phyloP scores from a whole-genome alignment of 2,797 vertebrate species.

The Malurus leucopterus region DNA sequence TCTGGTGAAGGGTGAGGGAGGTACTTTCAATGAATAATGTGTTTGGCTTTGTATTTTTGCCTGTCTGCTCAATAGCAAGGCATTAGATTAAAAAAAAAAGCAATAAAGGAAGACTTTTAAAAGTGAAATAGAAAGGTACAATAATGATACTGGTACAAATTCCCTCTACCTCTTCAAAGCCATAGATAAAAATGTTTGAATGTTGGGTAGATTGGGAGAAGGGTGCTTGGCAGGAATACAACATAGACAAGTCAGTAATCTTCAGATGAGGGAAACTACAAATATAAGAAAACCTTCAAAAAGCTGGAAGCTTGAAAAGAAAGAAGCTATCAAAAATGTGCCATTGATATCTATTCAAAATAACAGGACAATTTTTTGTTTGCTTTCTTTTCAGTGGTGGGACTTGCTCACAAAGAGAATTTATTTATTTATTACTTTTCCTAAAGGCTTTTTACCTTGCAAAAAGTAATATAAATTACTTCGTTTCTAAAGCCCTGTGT shows the following conservation, averaged over 20 bases:
- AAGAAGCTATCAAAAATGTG: not conserved
- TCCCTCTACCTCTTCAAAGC: not conserved
- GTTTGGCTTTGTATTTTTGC: not conserved
- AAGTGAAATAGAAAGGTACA: not conserved
- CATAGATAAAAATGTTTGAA: not conserved
- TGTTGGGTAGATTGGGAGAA: not conserved
- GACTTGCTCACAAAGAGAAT: not conserved
- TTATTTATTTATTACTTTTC: conserved; percentile 12
- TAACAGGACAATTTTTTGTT: not conserved
- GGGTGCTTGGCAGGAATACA: not conserved
- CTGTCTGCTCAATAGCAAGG: not conserved
- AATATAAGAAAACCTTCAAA: not conserved
- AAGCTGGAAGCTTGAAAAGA: not conserved
- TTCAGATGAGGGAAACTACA: not conserved
- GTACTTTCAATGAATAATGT: not conserved
- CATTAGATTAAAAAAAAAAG: not conserved
- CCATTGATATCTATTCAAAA: not conserved
- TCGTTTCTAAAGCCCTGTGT: not conserved
- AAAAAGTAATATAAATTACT: conserved; percentile 9
- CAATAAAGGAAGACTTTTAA: not conserved
- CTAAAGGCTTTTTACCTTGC: not conserved
- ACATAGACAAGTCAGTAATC: not conserved
- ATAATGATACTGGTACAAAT: not conserved
- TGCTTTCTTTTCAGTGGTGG: not conserved
- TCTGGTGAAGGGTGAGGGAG: not conserved